Base-by-base conservation (phyloP, 2,888 invertebrate genomes). In the Liodrosophila aerea region DNA sequence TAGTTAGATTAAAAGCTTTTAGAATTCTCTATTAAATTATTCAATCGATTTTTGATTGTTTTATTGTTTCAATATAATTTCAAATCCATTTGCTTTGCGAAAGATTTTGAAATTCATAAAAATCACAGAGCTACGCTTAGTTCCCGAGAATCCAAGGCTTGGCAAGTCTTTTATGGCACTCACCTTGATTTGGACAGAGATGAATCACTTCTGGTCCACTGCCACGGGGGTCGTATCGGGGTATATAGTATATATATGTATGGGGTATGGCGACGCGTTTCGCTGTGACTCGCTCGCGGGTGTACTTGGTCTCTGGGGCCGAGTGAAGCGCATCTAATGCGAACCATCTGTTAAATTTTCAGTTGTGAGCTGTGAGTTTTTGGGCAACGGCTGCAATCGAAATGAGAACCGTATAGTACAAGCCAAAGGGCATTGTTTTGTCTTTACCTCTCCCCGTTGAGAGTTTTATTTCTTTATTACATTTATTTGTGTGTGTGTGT, bases 301-400 rank as follows among this genome's bases (percentile, higher is more conserved):
- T n/a, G n/a, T n/a, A n/a, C n/a, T 22, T 51, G 34, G 58, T 68
- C 78, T 76, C 77, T 63, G 66, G 78, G 76, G 75, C 53, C 66
- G 71, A 72, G 61, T 65, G 80, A 81, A 68, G 80, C 80, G 80
- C 74, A 68, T 64, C 84, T 85, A 85, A 85, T 85, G 64, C 70
- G 84, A 65, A 72, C 72, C 85, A 85, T 85, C 85, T 85, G 85
- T 85, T 85, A 68, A 82, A 76, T 77, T 82, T 85, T 78, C 68
- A 69, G 76, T 69, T 72, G 58, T 41, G 64, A 71, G 64, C 53
- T 58, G 61, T 39, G 47, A 59, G 54, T 33, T 52, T 45, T 51
- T 60, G 15, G 7, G 30, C 45, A n/a, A 39, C 34, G 39, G 7
- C 31, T 18, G 12, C 27, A 62, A 66, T 52, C 40, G 45, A 53